Base-by-base conservation (phyloP, 2,797 vertebrate species). In the Tapirus indicus region DNA sequence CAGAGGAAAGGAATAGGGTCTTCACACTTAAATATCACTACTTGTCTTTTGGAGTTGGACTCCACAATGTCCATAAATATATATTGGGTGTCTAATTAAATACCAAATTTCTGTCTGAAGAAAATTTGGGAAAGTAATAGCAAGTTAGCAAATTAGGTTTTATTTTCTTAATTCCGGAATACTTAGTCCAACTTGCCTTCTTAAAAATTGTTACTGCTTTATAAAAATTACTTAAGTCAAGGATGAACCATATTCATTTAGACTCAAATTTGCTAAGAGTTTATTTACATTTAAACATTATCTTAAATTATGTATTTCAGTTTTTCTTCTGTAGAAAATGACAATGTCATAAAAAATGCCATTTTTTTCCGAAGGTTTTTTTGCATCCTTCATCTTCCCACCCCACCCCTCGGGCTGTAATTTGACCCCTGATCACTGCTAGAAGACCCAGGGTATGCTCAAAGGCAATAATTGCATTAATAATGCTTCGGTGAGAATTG, bases 131-230 rank as follows among this genome's bases (percentile, higher is more conserved):
- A 79, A 64, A 14, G 29, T 90, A 94, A 72, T 35, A 9, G 20
- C 25, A 49, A 29, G 9, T 77, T 82, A 35, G 25, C 41, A 94
- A 77, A 60, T 69, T 83, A 47, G 14, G 29, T 97, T 82, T 93
- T 38, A 41, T 86, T 91, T 96, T 82, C n/a, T 54, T 66, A 89
- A 91, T 97, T 96, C 56, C 74, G 88, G 88, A 88, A 94, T 49
- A 68, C 54, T 64, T 84, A 79, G 44, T 49, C 23, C 27, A 95
- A 44, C 8, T 85, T 87, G 69, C 7, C 44, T 86, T 93, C 77
- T 41, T 84, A 78, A 68, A 71, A 95, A 88, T 60, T 66, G 23
- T 56, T 68, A 41, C 27, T 87, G 47, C 54, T 92, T 94, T 75
- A 10, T 79, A 88, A 85, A 82, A 35, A 88, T 86, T 75, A 44